These are phyloP conservation scores for Epirrhoe alternata DNA, from an alignment of 2,888 invertebrate species.

Conservation along the genomic window DNA sequence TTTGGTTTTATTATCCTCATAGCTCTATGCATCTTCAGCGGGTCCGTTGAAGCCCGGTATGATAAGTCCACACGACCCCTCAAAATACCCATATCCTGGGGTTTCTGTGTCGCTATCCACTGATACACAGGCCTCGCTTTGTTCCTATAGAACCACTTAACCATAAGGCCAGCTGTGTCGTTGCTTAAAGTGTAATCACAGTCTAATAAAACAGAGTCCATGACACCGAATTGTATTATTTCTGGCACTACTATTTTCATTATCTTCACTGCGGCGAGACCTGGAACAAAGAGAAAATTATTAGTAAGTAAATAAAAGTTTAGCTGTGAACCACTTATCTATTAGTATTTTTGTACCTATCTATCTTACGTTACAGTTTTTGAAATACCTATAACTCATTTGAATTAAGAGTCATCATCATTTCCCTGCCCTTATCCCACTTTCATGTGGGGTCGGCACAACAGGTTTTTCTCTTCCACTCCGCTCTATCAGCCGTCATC, in stretches of 20 bases:
- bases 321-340: constrained; percentile 5
- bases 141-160: constrained; percentile 91
- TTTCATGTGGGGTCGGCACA: too few species aligned
- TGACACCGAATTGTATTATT: constrained; percentile 86
- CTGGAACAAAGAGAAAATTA: constrained; percentile 72
- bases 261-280: constrained; percentile 85
- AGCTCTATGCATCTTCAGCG: constrained; percentile 89
- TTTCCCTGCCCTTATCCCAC: too few species aligned
- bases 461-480: too few species aligned
- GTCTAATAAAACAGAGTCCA: constrained; percentile 87
- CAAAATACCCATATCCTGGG: constrained; percentile 87
- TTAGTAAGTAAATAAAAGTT: constrained; percentile 31
- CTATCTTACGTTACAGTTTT: too few species aligned
- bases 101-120: constrained; percentile 89
- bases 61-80: constrained; percentile 86
- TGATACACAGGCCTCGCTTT: constrained; percentile 89
- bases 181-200: constrained; percentile 89
- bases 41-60: constrained; percentile 87
- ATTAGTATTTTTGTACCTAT: too few species aligned
- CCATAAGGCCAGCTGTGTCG: constrained; percentile 88
- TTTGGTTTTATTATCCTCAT: constrained; percentile 89
- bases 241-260: constrained; percentile 86
- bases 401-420: too few species aligned
- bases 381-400: too few species aligned
- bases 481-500: too few species aligned